Conservation (phyloP, 2,888 invertebrate genomes). For the Muschampia plurimacula region DNA sequence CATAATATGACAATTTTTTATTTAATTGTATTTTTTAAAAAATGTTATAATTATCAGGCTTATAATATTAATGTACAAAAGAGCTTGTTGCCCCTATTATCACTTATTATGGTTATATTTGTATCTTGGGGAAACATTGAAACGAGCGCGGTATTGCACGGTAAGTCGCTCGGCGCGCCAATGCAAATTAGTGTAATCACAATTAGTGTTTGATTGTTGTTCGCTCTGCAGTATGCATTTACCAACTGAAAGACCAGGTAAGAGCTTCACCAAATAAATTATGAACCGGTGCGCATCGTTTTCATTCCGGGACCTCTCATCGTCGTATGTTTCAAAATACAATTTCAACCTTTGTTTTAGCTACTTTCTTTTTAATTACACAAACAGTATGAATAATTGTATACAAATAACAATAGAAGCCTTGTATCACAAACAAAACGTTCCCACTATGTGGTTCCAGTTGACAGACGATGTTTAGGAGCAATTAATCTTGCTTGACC, state of each 20-base stretch:
- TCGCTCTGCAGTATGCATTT: slow-evolving; percentile 70
- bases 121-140: slow-evolving; percentile 6
- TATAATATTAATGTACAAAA: background rate
- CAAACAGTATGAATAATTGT: slow-evolving; percentile 34
- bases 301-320: slow-evolving; percentile 50
- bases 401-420: slow-evolving; percentile 51
- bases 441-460: slow-evolving; percentile 69
- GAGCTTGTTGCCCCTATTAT: background rate
- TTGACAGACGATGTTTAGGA: slow-evolving; percentile 80
- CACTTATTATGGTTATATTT: slow-evolving; percentile 6
- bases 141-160: slow-evolving; percentile 51
- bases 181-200: slow-evolving; percentile 80
- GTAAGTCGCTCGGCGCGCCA: slow-evolving; percentile 57
- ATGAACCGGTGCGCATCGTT: slow-evolving; percentile 59
- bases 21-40: no score
- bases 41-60: no score
- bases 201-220: slow-evolving; percentile 78
- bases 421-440: slow-evolving; percentile 77
- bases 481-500: slow-evolving; percentile 83
- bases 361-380: slow-evolving; percentile 20
- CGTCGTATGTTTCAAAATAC: slow-evolving; percentile 48
- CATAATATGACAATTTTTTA: no score
- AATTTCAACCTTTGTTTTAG: slow-evolving; percentile 38
- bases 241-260: slow-evolving; percentile 72
- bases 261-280: slow-evolving; percentile 70